A percentile compares a stretch with the other conserved stretches of the same genome.
These are phyloP conservation scores for Nannobrachium achirus DNA, from an alignment of 2,113 vertebrate species.

Conservation along the genomic window DNA sequence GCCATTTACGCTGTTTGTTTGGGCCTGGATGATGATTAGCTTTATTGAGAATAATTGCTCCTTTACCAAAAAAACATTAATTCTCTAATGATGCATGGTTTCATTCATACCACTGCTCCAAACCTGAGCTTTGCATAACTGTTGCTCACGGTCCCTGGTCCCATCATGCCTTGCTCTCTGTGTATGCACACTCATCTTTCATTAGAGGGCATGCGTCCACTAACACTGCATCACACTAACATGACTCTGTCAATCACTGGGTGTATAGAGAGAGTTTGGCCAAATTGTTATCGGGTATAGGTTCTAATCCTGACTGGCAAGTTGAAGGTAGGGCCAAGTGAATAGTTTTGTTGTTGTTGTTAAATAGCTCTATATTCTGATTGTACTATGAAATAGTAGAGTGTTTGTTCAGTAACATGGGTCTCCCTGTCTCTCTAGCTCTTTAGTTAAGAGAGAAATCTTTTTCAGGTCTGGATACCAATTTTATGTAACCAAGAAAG, in stretches of 20 bases:
- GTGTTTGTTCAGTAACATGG: no score
- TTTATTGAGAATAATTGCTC: neutral
- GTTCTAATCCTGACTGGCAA: no score
- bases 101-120: neutral
- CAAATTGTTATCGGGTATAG: no score
- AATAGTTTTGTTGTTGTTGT: no score
- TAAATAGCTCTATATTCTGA: no score
- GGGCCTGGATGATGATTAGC: no score
- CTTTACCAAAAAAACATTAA: neutral
- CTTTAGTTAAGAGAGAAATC: no score
- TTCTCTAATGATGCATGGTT: constrained; percentile 6
- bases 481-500: no score
- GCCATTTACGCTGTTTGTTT: neutral
- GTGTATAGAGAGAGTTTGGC: neutral
- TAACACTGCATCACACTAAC: constrained; percentile 38
- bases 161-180: neutral
- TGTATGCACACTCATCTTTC: neutral
- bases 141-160: neutral
- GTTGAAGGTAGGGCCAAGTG: no score
- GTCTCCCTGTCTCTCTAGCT: no score
- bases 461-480: no score
- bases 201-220: constrained; percentile 30
- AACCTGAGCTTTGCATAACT: constrained; percentile 18
- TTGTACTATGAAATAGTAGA: no score
- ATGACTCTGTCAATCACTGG: constrained; percentile 1